Percentiles rank a stretch among this genome's conserved stretches.
Evolutionary conservation across 2,113 vertebrate genomes (phyloP).

Genomic region (Silurus meridionalis): DNA sequence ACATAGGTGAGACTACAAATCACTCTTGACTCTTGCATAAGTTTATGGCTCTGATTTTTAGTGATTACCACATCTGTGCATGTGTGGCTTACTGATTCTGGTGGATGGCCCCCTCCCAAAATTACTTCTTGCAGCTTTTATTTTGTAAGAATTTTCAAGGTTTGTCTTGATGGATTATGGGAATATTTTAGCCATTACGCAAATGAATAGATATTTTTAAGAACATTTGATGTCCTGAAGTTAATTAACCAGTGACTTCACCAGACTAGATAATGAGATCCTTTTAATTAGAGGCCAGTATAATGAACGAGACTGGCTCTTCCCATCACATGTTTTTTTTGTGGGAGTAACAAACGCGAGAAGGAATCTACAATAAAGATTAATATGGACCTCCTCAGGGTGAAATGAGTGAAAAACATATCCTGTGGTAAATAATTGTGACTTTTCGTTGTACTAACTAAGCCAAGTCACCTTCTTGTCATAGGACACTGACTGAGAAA

Average conservation of each 20-base stretch:
- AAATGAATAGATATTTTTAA: background rate
- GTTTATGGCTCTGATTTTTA: too few relatives aligned
- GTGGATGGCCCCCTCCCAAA: too few relatives aligned
- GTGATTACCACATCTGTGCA: too few relatives aligned
- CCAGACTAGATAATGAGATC: background rate
- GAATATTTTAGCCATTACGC: background rate
- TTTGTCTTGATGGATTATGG: background rate
- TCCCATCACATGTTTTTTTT: background rate
- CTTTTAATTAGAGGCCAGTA: background rate
- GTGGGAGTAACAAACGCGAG: background rate
- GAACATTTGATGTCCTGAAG: constrained; percentile 1
- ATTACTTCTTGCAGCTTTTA: background rate
- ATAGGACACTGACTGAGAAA: background rate
- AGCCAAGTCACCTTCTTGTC: background rate
- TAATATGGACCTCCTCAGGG: background rate
- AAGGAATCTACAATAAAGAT: background rate
- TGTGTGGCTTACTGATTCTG: too few relatives aligned
- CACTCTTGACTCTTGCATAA: too few relatives aligned
- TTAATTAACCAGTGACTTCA: constrained; percentile 12
- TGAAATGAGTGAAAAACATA: background rate
- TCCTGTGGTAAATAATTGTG: background rate
- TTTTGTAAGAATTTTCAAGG: background rate
- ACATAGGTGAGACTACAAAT: too few relatives aligned
- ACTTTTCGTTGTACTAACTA: background rate
- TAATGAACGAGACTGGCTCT: background rate